Base-by-base conservation (phyloP, 2,888 invertebrate species). In the Hypena proboscidalis region DNA sequence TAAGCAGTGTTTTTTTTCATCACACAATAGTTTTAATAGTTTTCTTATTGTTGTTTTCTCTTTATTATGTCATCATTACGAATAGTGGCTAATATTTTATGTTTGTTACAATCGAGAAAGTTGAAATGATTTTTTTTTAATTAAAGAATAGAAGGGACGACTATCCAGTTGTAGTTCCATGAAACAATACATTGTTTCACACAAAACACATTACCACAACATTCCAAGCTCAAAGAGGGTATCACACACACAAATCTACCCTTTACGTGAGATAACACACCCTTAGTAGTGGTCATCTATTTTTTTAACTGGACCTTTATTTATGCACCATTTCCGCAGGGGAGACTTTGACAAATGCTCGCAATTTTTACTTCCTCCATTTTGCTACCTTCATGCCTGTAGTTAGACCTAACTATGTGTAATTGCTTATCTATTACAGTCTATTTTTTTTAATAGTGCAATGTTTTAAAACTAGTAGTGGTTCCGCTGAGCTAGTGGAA, bases 311-410 rank as follows among this genome's bases (percentile, higher is more conserved):
- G 81, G 80, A 77, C 83, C 54, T 79, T 88, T 87, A 87, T 88
- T 88, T 89, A 89, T 87, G 87, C 83, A 77, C 80, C 81, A 83
- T 83, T 87, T 88, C 88, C 87, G 83, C 71, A 58, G 78, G 70
- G 80, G 74, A 77, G 85, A 86, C 87, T 86, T 87, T 89, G 88
- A 88, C 85, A 85, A 87, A 89, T 83, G 85, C 72, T 70, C 65
- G 80, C 83, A 85, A 85, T 86, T 85, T 86, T 84, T 78, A 81
- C 80, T 78, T 81, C 80, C 80, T 74, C 67, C 58, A 68, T 56
- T 65, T 70, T 61, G 58, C 62, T 69, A 67, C 67, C 64, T 60
- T 44, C 22, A 49, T 46, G 42, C 30, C 33, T 25, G 46, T 47
- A 30, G 37, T 31, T 38, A 45, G 56, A 43, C 31, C 46, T 57